Base-by-base conservation (phyloP, 1,140 invertebrate genomes). In the Panulirus ornatus region DNA sequence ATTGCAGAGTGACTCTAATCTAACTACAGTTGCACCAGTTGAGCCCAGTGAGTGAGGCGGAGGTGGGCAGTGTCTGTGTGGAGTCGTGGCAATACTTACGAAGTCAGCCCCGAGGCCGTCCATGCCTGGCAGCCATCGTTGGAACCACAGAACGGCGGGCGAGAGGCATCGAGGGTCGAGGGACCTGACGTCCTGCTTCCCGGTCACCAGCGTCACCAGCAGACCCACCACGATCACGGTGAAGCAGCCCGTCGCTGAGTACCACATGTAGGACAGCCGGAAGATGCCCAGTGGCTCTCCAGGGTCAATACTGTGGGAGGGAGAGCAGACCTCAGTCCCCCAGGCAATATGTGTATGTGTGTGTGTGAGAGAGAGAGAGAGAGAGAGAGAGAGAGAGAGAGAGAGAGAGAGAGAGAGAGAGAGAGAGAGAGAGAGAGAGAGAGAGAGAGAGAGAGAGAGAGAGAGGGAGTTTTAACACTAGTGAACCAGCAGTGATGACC, bases 261-360 rank as follows among this genome's bases (percentile, higher is more conserved):
- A 96, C 93, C 97, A 96, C 96, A 97, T 94, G 93, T 96, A 97
- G 42, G 96, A 96, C 71, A 96, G 94, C 93, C 95, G 93, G 93
- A 95, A 97, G 0, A 96, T 90, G 84, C 93, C 94, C 91, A 94
- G 91, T 1, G 91, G 70, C 22, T 92, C 91, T 1, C 44, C 71
- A 30, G 38, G 44, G 1, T 36, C 22, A 42, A 0, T 38, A n/a
- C 58, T 40, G 30, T n/a, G n/a, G 34, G 44, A 87, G 44, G 36
- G 40, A n/a, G n/a, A n/a, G n/a, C 19, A 76, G 8, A 79, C 1
- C 19, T 19, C 0, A 2, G n/a, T 34, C 85, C n/a, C 22, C 34
- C 70, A 91, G 63, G 44, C 14, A 42, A 40, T 27, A 11, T 84
- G 0, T 66, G 40, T 19, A 30, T 30, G 22, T 30, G 36, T 75